Conservation (phyloP, 1,140 invertebrate species). For the Helicoverpa armigera region DNA sequence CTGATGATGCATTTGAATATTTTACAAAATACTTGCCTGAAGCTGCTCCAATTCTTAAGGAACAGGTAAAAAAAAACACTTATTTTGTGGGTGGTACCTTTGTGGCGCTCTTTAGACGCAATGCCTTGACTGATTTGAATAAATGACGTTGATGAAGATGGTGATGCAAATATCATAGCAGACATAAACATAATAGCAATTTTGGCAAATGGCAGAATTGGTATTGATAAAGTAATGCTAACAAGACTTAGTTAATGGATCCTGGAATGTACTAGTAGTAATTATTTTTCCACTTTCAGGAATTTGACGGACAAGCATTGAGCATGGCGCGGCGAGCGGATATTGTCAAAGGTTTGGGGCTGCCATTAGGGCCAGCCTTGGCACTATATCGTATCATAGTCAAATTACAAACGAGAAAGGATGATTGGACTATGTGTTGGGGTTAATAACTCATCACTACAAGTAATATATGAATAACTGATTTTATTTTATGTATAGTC, state of each 20-base stretch:
- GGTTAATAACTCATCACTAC: constrained; percentile 59
- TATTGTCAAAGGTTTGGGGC: constrained; percentile 91
- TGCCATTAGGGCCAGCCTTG: constrained; percentile 94
- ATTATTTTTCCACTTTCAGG: constrained; percentile 87
- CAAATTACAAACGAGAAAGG: constrained; percentile 90
- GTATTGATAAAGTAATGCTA: too few relatives aligned
- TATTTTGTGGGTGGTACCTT: too few relatives aligned
- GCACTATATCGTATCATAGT: constrained; percentile 94
- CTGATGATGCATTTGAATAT: constrained; percentile 93
- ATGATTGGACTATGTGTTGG: constrained; percentile 91
- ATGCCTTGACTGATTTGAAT: too few relatives aligned
- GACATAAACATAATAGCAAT: too few relatives aligned
- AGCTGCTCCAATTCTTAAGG: constrained; percentile 92
- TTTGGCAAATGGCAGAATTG: too few relatives aligned
- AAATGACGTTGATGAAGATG: too few relatives aligned
- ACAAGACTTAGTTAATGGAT: too few relatives aligned
- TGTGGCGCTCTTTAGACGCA: too few relatives aligned
- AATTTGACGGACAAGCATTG: constrained; percentile 95
- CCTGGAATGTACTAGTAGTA: too few relatives aligned
- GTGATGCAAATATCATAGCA: too few relatives aligned
- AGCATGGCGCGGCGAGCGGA: constrained; percentile 93
- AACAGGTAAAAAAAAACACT: constrained; percentile 88
- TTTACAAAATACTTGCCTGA: constrained; percentile 91
- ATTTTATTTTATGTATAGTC: not conserved
- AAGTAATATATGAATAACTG: not conserved